Percentiles rank a stretch among this genome's conserved stretches.
These are phyloP conservation scores for Helobdella robusta DNA, from an alignment of 2,888 invertebrate species.

Conservation along the genomic window DNA sequence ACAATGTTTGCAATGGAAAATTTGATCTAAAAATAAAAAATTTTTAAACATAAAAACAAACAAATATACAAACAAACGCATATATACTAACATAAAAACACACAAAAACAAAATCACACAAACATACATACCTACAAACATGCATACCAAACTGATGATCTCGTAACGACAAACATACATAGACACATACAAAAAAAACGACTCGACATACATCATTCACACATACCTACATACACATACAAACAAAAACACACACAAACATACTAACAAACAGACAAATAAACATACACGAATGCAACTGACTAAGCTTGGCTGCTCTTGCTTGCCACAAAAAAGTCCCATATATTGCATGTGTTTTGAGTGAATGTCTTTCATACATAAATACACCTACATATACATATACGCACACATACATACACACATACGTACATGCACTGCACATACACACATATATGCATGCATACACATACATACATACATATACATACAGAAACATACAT, in stretches of 20 bases:
- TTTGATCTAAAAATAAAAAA: too few species aligned
- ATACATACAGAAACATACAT: too few species aligned
- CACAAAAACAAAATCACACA: neutral
- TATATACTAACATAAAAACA: neutral
- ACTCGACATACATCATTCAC: too few species aligned
- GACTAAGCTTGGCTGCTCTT: too few species aligned
- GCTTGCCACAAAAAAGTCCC: too few species aligned
- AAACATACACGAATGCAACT: neutral
- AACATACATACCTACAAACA: neutral
- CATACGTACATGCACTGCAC: conserved; percentile 3
- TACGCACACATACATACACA: conserved; percentile 4
- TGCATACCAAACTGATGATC: too few species aligned
- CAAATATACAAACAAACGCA: neutral
- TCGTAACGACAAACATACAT: conserved; percentile 6
- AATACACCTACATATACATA: neutral
- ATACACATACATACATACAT: neutral
- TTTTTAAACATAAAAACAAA: neutral
- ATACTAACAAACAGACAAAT: neutral
- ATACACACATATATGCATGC: conserved; percentile 2
- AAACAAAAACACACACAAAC: neutral
- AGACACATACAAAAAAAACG: neutral
- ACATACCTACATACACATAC: neutral
- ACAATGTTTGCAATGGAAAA: too few species aligned
- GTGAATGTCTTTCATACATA: neutral
- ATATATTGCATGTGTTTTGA: too few species aligned